A percentile compares a stretch with the other conserved stretches of the same genome.
Evolutionary conservation across 2,888 invertebrate species (phyloP).

Genomic region (Pachliopta kotzebuea): DNA sequence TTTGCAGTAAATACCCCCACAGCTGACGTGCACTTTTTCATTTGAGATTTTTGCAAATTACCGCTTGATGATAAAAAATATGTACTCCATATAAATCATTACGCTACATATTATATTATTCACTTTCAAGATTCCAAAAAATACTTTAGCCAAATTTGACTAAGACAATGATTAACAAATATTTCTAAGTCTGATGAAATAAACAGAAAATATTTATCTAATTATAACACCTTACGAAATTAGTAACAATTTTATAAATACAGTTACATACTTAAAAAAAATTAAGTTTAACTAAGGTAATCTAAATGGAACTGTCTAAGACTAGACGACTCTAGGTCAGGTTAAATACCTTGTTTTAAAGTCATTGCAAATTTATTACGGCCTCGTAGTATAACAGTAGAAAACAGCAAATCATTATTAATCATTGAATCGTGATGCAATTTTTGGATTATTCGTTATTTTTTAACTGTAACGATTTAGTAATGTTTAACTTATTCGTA

Average conservation of each 20-base stretch:
- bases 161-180: not conserved
- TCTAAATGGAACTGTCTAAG: too few species aligned
- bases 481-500: not conserved
- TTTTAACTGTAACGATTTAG: not conserved
- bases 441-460: not conserved
- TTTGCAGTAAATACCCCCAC: constrained; percentile 1
- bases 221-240: too few species aligned
- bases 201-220: not conserved
- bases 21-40: too few species aligned
- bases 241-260: too few species aligned
- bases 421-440: constrained; percentile 26
- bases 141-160: not conserved
- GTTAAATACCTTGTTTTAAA: not conserved
- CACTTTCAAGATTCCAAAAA: not conserved
- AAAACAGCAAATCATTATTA: constrained; percentile 21
- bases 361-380: not conserved
- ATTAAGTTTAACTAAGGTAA: too few species aligned
- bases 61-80: not conserved
- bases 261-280: too few species aligned
- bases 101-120: not conserved
- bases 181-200: not conserved
- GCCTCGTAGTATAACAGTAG: constrained; percentile 1
- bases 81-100: too few species aligned
- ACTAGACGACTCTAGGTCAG: not conserved
- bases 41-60: not conserved